Conservation (phyloP, 2,888 invertebrate species). For the Volucella inanis region DNA sequence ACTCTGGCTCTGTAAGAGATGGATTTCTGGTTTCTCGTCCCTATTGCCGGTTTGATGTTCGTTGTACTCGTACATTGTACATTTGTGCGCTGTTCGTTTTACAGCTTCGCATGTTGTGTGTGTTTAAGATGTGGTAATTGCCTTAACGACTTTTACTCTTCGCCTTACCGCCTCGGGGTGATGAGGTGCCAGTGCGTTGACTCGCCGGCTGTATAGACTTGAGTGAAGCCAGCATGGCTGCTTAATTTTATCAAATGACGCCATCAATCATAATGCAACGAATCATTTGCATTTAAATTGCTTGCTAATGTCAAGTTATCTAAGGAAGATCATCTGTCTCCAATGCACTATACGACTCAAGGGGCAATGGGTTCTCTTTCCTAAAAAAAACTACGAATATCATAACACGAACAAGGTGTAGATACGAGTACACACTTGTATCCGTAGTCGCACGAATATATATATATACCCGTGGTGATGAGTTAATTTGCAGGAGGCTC, state of each 20-base stretch:
- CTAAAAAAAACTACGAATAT: background rate
- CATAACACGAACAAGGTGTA: too few species aligned
- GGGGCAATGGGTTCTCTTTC: slow-evolving; percentile 8
- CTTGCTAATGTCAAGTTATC: slow-evolving; percentile 83
- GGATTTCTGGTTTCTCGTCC: slow-evolving; percentile 41
- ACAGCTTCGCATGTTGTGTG: slow-evolving; percentile 62
- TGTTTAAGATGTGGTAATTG: slow-evolving; percentile 75
- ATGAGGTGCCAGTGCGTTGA: slow-evolving; percentile 75
- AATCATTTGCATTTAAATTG: slow-evolving; percentile 83
- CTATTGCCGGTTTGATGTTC: background rate
- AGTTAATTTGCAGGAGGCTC: slow-evolving; percentile 54
- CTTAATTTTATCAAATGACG: slow-evolving; percentile 79
- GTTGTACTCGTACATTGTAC: background rate
- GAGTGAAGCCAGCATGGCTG: slow-evolving; percentile 70
- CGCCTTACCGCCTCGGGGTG: slow-evolving; percentile 71
- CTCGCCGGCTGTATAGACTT: slow-evolving; percentile 49
- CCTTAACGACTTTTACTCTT: slow-evolving; percentile 75
- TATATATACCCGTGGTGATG: slow-evolving; percentile 38
- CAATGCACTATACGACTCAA: slow-evolving; percentile 23
- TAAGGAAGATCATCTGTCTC: slow-evolving; percentile 81
- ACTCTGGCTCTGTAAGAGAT: slow-evolving; percentile 34
- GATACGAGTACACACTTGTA: background rate
- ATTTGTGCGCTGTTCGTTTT: slow-evolving; percentile 1
- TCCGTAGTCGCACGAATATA: background rate
- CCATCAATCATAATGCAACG: slow-evolving; percentile 80